Evolutionary conservation across 2,888 invertebrate genomes (phyloP), one percentile per base, ranked within the genome.

Genomic region (Thelaira solivaga): DNA sequence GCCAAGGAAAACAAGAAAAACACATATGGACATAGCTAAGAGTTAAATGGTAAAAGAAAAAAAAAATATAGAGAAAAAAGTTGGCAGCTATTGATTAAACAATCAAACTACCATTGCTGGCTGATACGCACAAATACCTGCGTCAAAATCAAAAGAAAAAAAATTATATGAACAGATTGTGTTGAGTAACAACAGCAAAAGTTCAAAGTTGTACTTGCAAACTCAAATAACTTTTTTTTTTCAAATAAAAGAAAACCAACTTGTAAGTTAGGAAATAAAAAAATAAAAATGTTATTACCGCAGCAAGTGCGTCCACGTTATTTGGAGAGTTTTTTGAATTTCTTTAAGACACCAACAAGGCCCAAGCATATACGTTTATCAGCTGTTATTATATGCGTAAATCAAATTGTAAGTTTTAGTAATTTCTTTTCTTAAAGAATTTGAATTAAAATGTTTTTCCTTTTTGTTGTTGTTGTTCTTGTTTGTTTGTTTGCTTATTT

Each of bases 351-450:
- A 22, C 88, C 89, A 5, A 80, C 86, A 62, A 84, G 89, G 2
- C 88, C 88, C 5, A 88, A 85, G 74, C 88, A 89, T 77, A 81
- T 89, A 41, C 86, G 89, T 16, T 83, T 89, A 61, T 87, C 89
- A 10, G 88, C 89, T 5, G 81, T 89, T 75, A 79, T 89, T 47
- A 87, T 88, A 78, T 87, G 87, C 76, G 87, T 89, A 65, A 88
- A 87, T 80, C 88, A 89, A 83, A 81, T 89, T 86, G 89, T 89
- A 80, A 87, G 88, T 86, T 34, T n/a, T 26, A 16, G 5, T n/a
- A 34, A 13, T 11, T 13, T 22, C 2, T 2, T 4, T n/a, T n/a
- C n/a, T n/a, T n/a, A n/a, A n/a, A n/a, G n/a, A n/a, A n/a, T n/a
- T n/a, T n/a, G n/a, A n/a, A n/a, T n/a, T n/a, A n/a, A n/a, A n/a